Percentiles rank a stretch among this genome's conserved stretches.
Conservation (phyloP, 2,113 vertebrate species). For the Stegastes partitus region DNA sequence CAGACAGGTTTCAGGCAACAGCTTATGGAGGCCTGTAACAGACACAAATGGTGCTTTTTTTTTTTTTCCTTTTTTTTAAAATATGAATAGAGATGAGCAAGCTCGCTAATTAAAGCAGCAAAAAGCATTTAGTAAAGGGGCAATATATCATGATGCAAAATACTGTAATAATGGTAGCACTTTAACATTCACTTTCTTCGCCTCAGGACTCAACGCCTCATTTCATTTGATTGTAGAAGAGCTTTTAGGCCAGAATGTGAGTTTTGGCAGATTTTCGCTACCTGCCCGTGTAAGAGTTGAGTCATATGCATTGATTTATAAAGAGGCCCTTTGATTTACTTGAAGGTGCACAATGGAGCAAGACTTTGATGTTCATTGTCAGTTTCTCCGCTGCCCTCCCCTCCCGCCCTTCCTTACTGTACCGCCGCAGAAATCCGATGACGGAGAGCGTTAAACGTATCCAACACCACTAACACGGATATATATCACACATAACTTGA, state of each 20-base stretch:
- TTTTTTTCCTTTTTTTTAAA: too few relatives aligned
- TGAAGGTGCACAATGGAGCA: not conserved
- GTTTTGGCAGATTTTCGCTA: not conserved
- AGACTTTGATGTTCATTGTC: conserved; percentile 30
- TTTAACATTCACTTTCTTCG: conserved; percentile 25
- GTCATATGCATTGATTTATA: conserved; percentile 30
- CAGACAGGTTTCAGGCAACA: conserved; percentile 12
- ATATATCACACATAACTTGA: conserved; percentile 53
- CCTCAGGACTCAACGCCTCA: conserved; percentile 31
- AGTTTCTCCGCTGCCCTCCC: not conserved
- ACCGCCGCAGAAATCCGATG: conserved; percentile 1
- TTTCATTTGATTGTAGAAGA: conserved; percentile 22
- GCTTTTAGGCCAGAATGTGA: conserved; percentile 16
- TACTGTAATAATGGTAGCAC: conserved; percentile 58
- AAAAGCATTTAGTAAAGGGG: conserved; percentile 16
- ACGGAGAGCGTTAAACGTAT: conserved; percentile 24
- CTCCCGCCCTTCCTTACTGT: not conserved
- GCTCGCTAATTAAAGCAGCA: conserved; percentile 54
- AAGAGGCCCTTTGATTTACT: not conserved
- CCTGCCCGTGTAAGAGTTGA: conserved; percentile 38
- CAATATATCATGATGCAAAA: conserved; percentile 73
- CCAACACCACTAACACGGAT: conserved; percentile 27
- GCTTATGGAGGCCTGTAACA: conserved; percentile 8
- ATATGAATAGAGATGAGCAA: conserved; percentile 24
- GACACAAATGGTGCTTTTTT: conserved; percentile 11